Evolutionary conservation across 2,797 vertebrate genomes (phyloP), one percentile per base, ranked within the genome.

Genomic region (Peromyscus nudipes): DNA sequence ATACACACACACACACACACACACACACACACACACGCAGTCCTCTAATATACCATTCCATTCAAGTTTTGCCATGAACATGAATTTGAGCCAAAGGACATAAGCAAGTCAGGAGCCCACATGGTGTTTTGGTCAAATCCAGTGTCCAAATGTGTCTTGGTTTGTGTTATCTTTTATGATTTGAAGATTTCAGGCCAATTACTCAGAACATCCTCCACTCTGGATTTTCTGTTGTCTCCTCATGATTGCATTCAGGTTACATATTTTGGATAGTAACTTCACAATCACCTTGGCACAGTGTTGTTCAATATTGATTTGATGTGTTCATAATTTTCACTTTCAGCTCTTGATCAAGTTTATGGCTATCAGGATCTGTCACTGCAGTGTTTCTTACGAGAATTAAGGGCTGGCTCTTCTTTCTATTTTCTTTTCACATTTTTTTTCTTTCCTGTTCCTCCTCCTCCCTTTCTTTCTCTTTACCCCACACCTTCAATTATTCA

Each of bases 261-360:
- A 8, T 57, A 1, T 34, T 64, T 71, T 6, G 23, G 21, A 34
- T 23, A 87, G 76, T 67, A 88, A 29, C 76, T 40, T 31, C 25
- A 1, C 12, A 40, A 23, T 62, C 27, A 34, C 0, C 27, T 46
- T 37, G 0, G 46, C 17, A 31, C 0, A 4, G 8, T 4, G 13
- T 46, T 46, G 16, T 8, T 21, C 13, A 40, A 55, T 55, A 82
- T 62, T 75, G 64, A 34, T 57, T 57, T 55, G n/a, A 43, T 27
- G 27, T 17, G 34, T 12, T 43, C 17, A 9, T 27, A 49, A 43
- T 12, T 10, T 64, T 84, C 43, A 55, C 29, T n/a, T 49, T 91
- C 27, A 52, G 55, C 8, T 34, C 23, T 43, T 40, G 71, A 65
- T 57, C 80, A 84, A 80, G 37, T n/a, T 43, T 21, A 9, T 34